Evolutionary conservation across 2,888 invertebrate genomes (phyloP), one percentile per base, ranked within the genome.

Genomic region (Perizoma affinitatum): DNA sequence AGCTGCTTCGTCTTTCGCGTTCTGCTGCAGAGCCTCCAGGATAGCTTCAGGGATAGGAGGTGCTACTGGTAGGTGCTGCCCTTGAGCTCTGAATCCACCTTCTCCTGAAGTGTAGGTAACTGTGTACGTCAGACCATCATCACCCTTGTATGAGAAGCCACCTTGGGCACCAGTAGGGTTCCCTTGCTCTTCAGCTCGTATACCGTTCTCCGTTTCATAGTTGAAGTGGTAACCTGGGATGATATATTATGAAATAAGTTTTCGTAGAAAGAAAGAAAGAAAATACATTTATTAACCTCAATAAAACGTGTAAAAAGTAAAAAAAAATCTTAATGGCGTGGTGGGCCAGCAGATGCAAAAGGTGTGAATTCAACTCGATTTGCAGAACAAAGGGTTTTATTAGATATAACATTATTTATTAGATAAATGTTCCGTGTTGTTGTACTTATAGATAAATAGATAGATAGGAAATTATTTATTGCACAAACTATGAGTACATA

Each of bases 11-110:
- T 93, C 93, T 47, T 83, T 84, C n/a, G 89, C 92, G 65, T 93
- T 93, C 73, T 88, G 83, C 63, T 84, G 85, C 66, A 93, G 68
- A 4, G 91, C 93, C 70, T 88, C 77, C 40, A 93, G 78, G 58
- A 94, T 94, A 45, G 90, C 93, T 49, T 91, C 88, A 34, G 94
- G 94, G 56, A 93, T 93, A 1, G 94, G 94, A 2, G 94, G 94
- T 1, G 94, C 86, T 0, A 93, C 90, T 0, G 94, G 94, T 6
- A 94, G 75, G 70, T 94, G 94, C 43, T 88, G 92, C 0, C 94
- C 94, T 43, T 61, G 43, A 36, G 94, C 87, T 53, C 82, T 86
- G 78, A 93, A 94, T 5, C 94, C 94, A 65, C 92, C 93, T 78
- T 93, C 93, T 64, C 94, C 94, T 11, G 79, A 92, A 0, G 90